Percentiles rank a stretch among this genome's conserved stretches.
Conservation (phyloP, 2,888 invertebrate genomes). For the Chymomyza amoena region DNA sequence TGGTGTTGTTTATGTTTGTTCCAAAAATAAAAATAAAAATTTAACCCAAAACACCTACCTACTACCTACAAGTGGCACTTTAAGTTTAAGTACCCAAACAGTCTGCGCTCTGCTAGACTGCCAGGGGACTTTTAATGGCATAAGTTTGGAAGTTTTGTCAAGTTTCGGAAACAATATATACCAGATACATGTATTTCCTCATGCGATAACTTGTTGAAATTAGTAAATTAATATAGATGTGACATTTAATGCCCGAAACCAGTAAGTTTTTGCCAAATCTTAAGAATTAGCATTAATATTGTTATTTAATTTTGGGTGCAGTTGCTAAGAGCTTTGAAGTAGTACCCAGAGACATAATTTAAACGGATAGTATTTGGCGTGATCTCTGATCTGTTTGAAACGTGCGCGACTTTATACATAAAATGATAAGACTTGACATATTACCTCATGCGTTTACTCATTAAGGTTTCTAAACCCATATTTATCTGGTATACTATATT, state of each 20-base stretch:
- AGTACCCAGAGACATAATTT: not conserved
- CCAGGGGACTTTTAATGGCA: no score
- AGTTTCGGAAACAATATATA: conserved; percentile 4
- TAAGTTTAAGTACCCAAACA: not conserved
- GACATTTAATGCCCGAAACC: not conserved
- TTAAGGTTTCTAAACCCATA: not conserved
- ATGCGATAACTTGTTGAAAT: not conserved
- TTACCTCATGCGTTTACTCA: not conserved
- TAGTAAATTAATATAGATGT: not conserved
- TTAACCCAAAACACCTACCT: conserved; percentile 29
- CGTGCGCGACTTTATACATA: no score
- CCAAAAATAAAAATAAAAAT: conserved; percentile 56
- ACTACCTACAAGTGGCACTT: not conserved
- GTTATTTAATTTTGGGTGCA: not conserved
- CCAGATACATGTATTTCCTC: not conserved
- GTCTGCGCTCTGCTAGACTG: not conserved
- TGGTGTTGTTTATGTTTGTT: conserved; percentile 46
- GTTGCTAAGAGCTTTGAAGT: not conserved
- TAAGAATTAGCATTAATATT: not conserved
- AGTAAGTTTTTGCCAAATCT: not conserved
- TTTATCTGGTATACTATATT: not conserved
- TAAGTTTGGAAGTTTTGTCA: not conserved
- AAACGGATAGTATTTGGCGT: not conserved
- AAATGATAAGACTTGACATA: not conserved
- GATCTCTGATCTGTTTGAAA: no score